Evolutionary conservation across 2,797 vertebrate genomes (phyloP).

Genomic region (Ispidina picta): DNA sequence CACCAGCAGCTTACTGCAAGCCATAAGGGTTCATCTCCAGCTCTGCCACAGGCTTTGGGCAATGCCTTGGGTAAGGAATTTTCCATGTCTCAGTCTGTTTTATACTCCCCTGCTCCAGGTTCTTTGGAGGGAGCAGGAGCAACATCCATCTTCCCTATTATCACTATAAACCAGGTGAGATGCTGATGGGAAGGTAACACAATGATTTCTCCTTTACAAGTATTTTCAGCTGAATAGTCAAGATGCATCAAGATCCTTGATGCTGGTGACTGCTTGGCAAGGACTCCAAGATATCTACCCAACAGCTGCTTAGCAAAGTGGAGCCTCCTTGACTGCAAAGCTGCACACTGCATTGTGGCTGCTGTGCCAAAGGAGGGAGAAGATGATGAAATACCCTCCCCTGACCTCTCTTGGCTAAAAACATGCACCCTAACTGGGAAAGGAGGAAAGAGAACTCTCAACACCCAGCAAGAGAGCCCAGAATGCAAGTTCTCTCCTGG

Average conservation of each 20-base stretch:
- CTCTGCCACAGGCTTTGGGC: neutral
- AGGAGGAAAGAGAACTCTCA: neutral
- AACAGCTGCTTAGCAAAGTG: neutral
- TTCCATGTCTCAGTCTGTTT: neutral
- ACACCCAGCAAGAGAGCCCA: neutral
- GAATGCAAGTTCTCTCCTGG: neutral
- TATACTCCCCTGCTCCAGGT: neutral
- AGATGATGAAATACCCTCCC: neutral
- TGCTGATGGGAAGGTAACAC: neutral
- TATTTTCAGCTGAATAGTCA: slow-evolving; percentile 7
- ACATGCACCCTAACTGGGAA: too few relatives aligned
- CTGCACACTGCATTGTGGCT: accelerated
- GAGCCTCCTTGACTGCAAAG: neutral
- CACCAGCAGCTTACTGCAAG: neutral
- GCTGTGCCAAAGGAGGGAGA: neutral
- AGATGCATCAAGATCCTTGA: neutral
- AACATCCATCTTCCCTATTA: neutral
- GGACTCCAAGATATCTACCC: neutral
- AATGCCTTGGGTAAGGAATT: neutral
- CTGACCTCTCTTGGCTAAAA: neutral
- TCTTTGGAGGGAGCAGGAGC: neutral
- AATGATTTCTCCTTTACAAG: neutral
- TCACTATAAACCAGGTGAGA: neutral
- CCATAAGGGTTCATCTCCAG: neutral
- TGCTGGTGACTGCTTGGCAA: neutral